Base-by-base conservation (phyloP, 1,140 invertebrate genomes). In the Neodiprion virginianus region DNA sequence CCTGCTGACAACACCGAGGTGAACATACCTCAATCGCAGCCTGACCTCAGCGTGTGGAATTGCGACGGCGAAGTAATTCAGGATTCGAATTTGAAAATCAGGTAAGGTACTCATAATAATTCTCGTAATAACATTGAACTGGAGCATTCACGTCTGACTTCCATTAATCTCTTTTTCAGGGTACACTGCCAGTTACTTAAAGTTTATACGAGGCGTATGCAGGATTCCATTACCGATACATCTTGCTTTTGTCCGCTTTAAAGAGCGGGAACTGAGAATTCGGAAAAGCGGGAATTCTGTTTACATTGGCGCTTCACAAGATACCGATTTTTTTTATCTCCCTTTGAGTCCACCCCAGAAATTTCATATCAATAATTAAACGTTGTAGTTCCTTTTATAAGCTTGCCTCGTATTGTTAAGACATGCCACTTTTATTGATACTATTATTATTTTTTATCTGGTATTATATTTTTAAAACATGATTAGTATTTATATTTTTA, bases 1-100 rank as follows among this genome's bases (percentile, higher is more conserved):
- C 77, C 80, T 40, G 78, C 79, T 28, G 79, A 84, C 71, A 79
- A 84, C 70, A 84, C 84, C 28, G 83, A 84, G 21, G 8, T 14
- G 53, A 17, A 12, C n/a, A 40, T 2, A 40, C 3, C 11, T 84
- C 83, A 71, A 81, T 79, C 7, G 76, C 79, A 53, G 53, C 74
- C 72, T 28, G 69, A 77, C 49, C 76, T 89, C 72, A 94, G 93
- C 79, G 91, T 94, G 23, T 97, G 95, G 95, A 96, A 96, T 82
- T 96, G 95, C 89, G 95, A 97, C 87, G 95, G 95, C 10, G 95
- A 97, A 85, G 88, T 96, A 21, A 87, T 96, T 67, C 88, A 90
- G 49, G 91, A 93, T 77, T 89, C 93, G 71, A 90, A 92, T 79
- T 89, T 96, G 65, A 91, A 91, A 79, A 92, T 95, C 78, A 94